Percentiles rank a stretch among this genome's conserved stretches.
Conservation (phyloP, 2,888 invertebrate genomes). For the Melanostoma scalare region DNA sequence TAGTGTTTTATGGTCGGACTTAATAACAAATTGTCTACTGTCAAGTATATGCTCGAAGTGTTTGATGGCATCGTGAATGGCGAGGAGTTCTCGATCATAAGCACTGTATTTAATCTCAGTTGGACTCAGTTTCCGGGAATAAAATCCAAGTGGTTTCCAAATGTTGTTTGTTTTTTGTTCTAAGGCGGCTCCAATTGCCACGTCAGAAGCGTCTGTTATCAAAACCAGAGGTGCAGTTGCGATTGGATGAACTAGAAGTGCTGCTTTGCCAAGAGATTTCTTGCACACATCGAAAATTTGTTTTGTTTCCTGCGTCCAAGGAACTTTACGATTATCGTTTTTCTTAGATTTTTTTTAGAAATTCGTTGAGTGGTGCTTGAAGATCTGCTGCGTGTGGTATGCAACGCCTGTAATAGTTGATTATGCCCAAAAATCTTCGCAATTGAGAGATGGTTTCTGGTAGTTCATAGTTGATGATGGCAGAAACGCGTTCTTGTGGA, state of each 20-base stretch:
- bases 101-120: constrained; percentile 77
- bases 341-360: constrained; percentile 53
- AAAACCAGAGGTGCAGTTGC: constrained; percentile 38
- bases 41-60: constrained; percentile 73
- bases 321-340: constrained; percentile 54
- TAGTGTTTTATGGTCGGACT: constrained; percentile 63
- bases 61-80: constrained; percentile 78
- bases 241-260: constrained; percentile 32
- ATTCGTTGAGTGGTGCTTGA: constrained; percentile 43
- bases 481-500: constrained; percentile 51
- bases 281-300: constrained; percentile 57
- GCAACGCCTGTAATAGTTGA: constrained; percentile 54
- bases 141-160: constrained; percentile 66
- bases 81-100: constrained; percentile 73
- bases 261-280: constrained; percentile 24
- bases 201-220: constrained; percentile 55
- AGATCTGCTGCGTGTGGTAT: background rate
- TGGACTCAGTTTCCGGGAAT: constrained; percentile 35
- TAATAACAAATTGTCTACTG: constrained; percentile 44
- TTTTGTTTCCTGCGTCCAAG: constrained; percentile 33
- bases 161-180: constrained; percentile 45
- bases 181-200: constrained; percentile 53
- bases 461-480: constrained; percentile 46
- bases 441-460: constrained; percentile 50
- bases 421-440: constrained; percentile 59